Evolutionary conservation across 2,797 vertebrate genomes (phyloP), one percentile per base, ranked within the genome.

Genomic region (Acrossocheilus wenchowensis): DNA sequence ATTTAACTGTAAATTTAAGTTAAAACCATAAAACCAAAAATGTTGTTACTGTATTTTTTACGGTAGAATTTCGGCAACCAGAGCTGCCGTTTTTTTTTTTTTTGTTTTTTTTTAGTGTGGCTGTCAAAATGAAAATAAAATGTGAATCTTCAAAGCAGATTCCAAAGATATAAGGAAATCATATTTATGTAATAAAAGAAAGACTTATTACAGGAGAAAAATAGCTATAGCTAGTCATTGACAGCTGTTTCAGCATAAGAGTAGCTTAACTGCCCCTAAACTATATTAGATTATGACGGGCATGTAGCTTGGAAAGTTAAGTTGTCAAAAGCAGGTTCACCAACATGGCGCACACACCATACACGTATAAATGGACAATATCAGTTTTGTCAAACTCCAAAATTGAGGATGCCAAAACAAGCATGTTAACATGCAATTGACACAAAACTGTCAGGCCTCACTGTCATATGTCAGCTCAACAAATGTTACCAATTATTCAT

Each of bases 401-500:
- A 89, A 85, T 84, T 39, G 36, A 72, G 81, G 54, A 66, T 86
- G 88, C 82, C 86, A 87, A 81, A 83, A 85, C 66, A 87, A 74
- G 62, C 82, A 85, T 71, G 80, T 87, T 88, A 85, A 84, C 78
- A 87, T 81, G n/a, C 54, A 64, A 54, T 34, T 81, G 86, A 87
- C 88, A 79, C 72, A 52, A 79, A 75, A 82, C 85, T 88, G 88
- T 86, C 90, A 88, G 34, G 57, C 77, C 15, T 83, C 54, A 81
- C 82, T 69, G 88, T 90, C 88, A 89, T 74, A 85, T 62, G 82
- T 86, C 88, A 84, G 30, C 87, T 87, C 83, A 85, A 85, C 83
- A 83, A 80, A 75, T n/a, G 75, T 78, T 78, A 86, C 45, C 83
- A 86, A 88, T 90, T 89, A 89, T 90, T 87, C 81, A 45, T 81